These are phyloP conservation scores for Nomada flava DNA, from an alignment of 2,888 invertebrate genomes.

Conservation along the genomic window DNA sequence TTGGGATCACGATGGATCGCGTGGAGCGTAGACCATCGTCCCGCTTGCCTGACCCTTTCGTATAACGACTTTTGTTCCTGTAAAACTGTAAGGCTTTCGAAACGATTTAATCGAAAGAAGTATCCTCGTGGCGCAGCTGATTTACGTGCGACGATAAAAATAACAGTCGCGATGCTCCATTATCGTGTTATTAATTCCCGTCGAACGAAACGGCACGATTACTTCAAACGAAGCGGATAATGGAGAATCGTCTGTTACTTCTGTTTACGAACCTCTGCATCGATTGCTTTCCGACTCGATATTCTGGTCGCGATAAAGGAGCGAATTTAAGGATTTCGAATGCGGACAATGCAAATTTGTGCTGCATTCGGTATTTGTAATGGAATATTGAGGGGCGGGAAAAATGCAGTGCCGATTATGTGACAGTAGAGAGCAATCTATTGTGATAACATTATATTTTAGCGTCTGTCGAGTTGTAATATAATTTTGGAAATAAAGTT, in stretches of 20 bases:
- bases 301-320: neutral
- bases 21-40: constrained; percentile 62
- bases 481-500: too few species aligned
- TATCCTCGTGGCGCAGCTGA: constrained; percentile 36
- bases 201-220: neutral
- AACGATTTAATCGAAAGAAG: constrained; percentile 63
- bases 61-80: constrained; percentile 63
- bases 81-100: constrained; percentile 67
- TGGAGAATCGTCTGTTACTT: neutral
- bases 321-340: neutral
- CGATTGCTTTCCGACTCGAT: neutral
- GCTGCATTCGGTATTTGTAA: neutral
- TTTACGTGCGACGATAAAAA: constrained; percentile 8
- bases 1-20: constrained; percentile 74
- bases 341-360: neutral
- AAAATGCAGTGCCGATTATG: too few species aligned
- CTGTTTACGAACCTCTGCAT: neutral
- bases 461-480: too few species aligned
- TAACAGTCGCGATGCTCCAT: constrained; percentile 6
- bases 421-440: too few species aligned
- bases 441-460: too few species aligned
- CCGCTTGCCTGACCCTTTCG: constrained; percentile 63
- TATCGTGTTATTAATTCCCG: neutral
- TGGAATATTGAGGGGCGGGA: too few species aligned
- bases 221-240: neutral